A percentile compares a stretch with the other conserved stretches of the same genome.
Conservation (phyloP, 2,113 vertebrate species). For the Hippocampus comes region DNA sequence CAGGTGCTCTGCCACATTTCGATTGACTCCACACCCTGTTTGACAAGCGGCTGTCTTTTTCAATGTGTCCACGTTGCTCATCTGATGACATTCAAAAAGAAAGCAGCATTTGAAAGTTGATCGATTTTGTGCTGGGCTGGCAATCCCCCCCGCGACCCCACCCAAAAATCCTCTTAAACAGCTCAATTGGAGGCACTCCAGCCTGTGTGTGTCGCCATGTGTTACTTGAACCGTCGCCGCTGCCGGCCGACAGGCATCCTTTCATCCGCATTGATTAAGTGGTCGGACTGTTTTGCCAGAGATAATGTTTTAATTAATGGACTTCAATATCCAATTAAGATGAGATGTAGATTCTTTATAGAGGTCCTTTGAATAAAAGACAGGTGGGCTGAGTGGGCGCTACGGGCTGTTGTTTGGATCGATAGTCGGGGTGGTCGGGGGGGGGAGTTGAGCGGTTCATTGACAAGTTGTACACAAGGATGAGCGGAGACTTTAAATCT, state of each 20-base stretch:
- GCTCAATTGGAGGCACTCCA: slow-evolving; percentile 41
- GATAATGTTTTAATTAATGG: slow-evolving; percentile 75
- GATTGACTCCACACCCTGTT: background rate
- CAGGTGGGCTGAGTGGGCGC: slow-evolving; percentile 33
- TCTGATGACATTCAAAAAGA: background rate
- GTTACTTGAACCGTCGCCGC: slow-evolving; percentile 33
- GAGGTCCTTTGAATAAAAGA: slow-evolving; percentile 64
- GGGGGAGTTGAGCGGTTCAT: slow-evolving; percentile 10
- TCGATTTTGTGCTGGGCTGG: slow-evolving; percentile 4
- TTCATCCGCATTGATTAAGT: slow-evolving; percentile 67
- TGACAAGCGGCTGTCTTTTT: background rate
- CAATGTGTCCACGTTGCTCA: background rate
- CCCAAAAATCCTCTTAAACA: slow-evolving; percentile 44
- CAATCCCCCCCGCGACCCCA: background rate
- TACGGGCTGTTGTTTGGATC: slow-evolving; percentile 48
- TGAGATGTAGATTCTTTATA: slow-evolving; percentile 69
- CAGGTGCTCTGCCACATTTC: background rate
- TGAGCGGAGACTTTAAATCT: slow-evolving; percentile 26
- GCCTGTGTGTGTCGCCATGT: slow-evolving; percentile 1
- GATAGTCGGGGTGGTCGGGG: slow-evolving; percentile 30
- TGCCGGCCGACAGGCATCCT: slow-evolving; percentile 45
- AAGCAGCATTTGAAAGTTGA: slow-evolving; percentile 17
- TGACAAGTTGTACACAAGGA: slow-evolving; percentile 24
- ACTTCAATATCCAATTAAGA: slow-evolving; percentile 77
- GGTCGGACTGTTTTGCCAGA: slow-evolving; percentile 60